Conservation (phyloP, 2,113 vertebrate species). For the Oreocharis arfaki region DNA sequence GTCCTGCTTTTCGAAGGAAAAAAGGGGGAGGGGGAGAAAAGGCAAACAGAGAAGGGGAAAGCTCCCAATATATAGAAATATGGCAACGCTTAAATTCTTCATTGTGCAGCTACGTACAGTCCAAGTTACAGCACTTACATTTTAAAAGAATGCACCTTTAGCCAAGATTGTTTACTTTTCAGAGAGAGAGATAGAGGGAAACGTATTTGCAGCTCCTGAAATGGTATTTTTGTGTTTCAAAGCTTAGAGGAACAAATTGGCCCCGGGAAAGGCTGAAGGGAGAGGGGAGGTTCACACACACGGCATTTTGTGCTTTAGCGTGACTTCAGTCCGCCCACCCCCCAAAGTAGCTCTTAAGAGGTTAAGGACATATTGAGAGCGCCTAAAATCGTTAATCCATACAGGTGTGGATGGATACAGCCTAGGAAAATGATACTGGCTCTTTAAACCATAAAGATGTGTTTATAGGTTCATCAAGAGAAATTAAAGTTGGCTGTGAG, state of each 20-base stretch:
- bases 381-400: slow-evolving; percentile 59
- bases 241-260: background rate
- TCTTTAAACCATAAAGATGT: slow-evolving; percentile 60
- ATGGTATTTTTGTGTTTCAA: slow-evolving; percentile 6
- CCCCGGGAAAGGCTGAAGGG: background rate
- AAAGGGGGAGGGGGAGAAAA: background rate
- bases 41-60: background rate
- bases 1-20: slow-evolving; percentile 1
- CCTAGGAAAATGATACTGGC: slow-evolving; percentile 67
- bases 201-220: background rate
- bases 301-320: slow-evolving; percentile 42
- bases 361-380: slow-evolving; percentile 55
- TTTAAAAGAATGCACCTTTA: slow-evolving; percentile 3
- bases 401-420: slow-evolving; percentile 71
- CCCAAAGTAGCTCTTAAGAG: slow-evolving; percentile 58
- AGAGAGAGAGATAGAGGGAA: background rate
- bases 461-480: slow-evolving; percentile 86
- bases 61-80: background rate
- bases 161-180: slow-evolving; percentile 2
- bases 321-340: slow-evolving; percentile 48
- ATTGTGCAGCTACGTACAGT: background rate
- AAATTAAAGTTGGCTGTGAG: slow-evolving; percentile 96
- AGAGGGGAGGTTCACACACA: background rate
- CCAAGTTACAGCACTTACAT: background rate
- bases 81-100: background rate